A percentile compares a stretch with the other conserved stretches of the same genome.
phyloP scores from a whole-genome alignment of 2,888 invertebrate genomes.

The Drosophila anomelani region DNA sequence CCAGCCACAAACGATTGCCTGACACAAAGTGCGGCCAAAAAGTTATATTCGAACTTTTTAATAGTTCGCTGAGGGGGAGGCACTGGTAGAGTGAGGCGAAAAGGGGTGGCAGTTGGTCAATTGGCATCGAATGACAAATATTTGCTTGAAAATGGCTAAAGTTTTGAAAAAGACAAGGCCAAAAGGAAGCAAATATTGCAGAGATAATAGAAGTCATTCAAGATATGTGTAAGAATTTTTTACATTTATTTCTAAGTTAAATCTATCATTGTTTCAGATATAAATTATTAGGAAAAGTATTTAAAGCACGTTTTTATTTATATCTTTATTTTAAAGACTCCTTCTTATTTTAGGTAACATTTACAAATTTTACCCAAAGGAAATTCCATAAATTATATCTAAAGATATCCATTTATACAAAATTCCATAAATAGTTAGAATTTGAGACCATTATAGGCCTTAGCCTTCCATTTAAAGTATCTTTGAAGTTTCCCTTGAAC shows the following conservation, averaged over 20 bases:
- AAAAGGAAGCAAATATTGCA: not conserved
- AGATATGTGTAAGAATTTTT: not conserved
- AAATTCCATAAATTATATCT: not conserved
- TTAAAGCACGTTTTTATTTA: fast-evolving
- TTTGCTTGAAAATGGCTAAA: slow-evolving; percentile 4
- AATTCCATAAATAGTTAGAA: not conserved
- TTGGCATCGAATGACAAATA: slow-evolving; percentile 18
- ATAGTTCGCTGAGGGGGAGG: slow-evolving; percentile 6
- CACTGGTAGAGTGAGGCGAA: not conserved
- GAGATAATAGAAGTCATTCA: not conserved
- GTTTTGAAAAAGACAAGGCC: not conserved
- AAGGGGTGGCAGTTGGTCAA: not conserved
- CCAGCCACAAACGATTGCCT: slow-evolving; percentile 62
- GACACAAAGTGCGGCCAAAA: slow-evolving; percentile 29
- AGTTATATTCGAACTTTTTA: slow-evolving; percentile 35
- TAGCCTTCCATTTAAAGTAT: not conserved
- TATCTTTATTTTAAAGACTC: not conserved
- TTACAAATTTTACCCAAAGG: not conserved
- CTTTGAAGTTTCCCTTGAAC: not conserved
- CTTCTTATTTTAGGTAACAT: not conserved
- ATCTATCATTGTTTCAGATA: not conserved
- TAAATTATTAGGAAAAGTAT: too few relatives aligned
- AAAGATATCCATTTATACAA: not conserved
- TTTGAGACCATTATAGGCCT: not conserved
- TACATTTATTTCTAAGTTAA: not conserved